Percentiles rank a stretch among this genome's conserved stretches.
phyloP scores from a whole-genome alignment of 2,797 vertebrate genomes.

The Perodicticus potto region DNA sequence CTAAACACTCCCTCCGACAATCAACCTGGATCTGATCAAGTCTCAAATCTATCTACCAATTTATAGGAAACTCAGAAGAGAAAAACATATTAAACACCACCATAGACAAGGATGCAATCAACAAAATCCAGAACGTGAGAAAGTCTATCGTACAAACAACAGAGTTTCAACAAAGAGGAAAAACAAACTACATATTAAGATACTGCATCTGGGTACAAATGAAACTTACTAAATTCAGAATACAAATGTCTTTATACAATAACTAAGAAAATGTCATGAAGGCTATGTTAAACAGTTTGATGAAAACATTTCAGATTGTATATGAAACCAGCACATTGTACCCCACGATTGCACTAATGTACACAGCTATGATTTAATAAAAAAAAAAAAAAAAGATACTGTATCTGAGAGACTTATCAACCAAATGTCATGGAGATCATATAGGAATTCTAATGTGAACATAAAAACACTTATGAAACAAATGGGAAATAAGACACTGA shows the following conservation, averaged over 20 bases:
- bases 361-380: too few relatives aligned
- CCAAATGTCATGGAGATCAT: neutral
- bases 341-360: too few relatives aligned
- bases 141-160: neutral
- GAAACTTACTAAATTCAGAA: too few relatives aligned
- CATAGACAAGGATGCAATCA: neutral
- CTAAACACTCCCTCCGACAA: neutral
- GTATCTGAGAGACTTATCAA: neutral
- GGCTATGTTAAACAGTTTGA: too few relatives aligned
- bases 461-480: slow-evolving; percentile 33
- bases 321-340: too few relatives aligned
- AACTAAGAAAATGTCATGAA: too few relatives aligned
- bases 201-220: neutral
- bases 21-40: neutral
- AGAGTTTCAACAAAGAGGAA: slow-evolving; percentile 3
- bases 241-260: too few relatives aligned
- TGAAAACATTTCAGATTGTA: too few relatives aligned
- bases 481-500: neutral
- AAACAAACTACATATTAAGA: neutral
- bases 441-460: slow-evolving; percentile 9
- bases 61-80: neutral
- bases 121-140: neutral
- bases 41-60: neutral
- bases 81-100: neutral
- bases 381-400: neutral